phyloP scores from a whole-genome alignment of 2,888 invertebrate genomes.

The Leucoma salicis region DNA sequence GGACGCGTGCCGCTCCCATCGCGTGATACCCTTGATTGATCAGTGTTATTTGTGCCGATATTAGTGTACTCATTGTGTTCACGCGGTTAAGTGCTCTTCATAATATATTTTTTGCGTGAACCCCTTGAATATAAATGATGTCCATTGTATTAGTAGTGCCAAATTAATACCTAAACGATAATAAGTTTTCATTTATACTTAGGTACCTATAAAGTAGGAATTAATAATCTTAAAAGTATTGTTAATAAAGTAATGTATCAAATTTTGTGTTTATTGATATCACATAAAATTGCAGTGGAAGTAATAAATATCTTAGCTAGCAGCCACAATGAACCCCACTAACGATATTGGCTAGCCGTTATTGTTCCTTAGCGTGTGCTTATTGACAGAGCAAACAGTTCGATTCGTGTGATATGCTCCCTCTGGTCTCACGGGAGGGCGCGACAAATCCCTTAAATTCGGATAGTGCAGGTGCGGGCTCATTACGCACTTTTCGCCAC shows the following conservation, averaged over 20 bases:
- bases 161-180: too few species aligned
- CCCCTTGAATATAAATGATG: conserved; percentile 3
- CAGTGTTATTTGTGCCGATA: conserved; percentile 59
- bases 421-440: conserved; percentile 79
- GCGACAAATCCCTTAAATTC: conserved; percentile 81
- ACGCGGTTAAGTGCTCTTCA: conserved; percentile 50
- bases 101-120: conserved; percentile 41
- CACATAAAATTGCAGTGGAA: neutral
- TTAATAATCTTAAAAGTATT: too few species aligned
- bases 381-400: conserved; percentile 73
- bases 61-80: conserved; percentile 54
- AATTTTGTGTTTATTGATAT: neutral
- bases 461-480: conserved; percentile 74
- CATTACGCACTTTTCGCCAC: conserved; percentile 76
- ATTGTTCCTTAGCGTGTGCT: conserved; percentile 52
- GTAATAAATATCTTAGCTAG: conserved; percentile 44
- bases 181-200: too few species aligned
- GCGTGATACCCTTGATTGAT: conserved; percentile 65
- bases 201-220: too few species aligned
- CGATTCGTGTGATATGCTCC: conserved; percentile 46
- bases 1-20: conserved; percentile 80
- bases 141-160: neutral
- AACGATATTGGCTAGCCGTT: conserved; percentile 53
- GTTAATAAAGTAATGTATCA: too few species aligned
- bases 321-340: conserved; percentile 39